Base-by-base conservation (phyloP, 2,888 invertebrate genomes). In the Megalurothrips usitatus region DNA sequence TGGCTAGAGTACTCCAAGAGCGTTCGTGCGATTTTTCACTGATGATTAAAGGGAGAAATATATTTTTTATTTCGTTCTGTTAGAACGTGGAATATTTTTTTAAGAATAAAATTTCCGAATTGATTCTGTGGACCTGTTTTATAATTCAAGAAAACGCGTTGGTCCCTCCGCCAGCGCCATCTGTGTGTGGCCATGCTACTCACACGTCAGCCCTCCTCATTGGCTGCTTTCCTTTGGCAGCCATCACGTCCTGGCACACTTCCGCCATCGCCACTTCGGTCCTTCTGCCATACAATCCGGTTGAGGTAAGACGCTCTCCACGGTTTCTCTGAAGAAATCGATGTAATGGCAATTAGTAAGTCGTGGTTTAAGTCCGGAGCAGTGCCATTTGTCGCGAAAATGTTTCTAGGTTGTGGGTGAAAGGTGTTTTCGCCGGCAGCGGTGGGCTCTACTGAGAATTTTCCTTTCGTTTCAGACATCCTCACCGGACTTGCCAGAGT, bases 281-380 rank as follows among this genome's bases (percentile, higher is more conserved):
- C 68, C 68, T 75, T 75, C 68, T 75, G 68, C 68, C 68, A 75
- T 75, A 75, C 68, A 23, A 12, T 26, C 68, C 68, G 68, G 68
- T 75, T 75, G 68, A 75, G 68, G 68, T 75, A 75, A 75, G 68
- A 12, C 26, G 23, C 23, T 26, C 23, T 75, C 10, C 12, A 12
- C 12, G 23, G 9, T 12, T 26, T 26, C 68, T 75, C 23, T 9
- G 9, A 26, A 75, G 26, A 26, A 75, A 26, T 75, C 9, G n/a
- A 10, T 23, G 4, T 9, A 26, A 75, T 75, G 68, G 26, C 68
- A 23, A 26, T 75, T 26, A 75, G 68, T 75, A 75, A 75, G 68
- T 75, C 26, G 23, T 26, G 1, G n/a, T 23, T 26, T 23, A 11
- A 58, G 68, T 75, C 10, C 9, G 10, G 23, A 10, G 26, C 23